Percentiles rank a stretch among this genome's conserved stretches.
These are phyloP conservation scores for Sylvia atricapilla DNA, from an alignment of 2,113 vertebrate species.

Conservation along the genomic window DNA sequence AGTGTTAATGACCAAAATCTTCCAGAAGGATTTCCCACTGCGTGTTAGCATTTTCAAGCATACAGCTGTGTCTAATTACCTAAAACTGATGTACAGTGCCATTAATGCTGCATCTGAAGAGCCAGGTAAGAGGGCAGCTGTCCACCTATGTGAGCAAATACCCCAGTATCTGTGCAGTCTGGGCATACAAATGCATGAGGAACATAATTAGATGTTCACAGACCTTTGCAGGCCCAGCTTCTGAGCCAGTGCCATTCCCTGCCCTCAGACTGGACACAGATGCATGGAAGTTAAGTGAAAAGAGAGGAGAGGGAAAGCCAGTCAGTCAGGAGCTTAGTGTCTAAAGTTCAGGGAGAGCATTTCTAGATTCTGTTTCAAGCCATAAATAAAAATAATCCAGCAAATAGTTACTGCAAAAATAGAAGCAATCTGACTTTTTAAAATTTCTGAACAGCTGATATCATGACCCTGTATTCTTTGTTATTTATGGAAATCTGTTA, in stretches of 20 bases:
- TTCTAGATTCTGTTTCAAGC: conserved; percentile 29
- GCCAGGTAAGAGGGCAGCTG: not conserved
- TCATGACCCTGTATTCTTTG: conserved; percentile 17
- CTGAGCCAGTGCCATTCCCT: not conserved
- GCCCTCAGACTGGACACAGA: not conserved
- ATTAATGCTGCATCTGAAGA: not conserved
- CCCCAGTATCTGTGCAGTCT: not conserved
- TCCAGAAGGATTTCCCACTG: conserved; percentile 11
- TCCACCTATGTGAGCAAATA: not conserved
- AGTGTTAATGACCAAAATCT: not conserved
- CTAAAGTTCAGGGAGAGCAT: not conserved
- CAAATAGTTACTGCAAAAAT: not conserved
- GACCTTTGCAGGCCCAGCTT: not conserved
- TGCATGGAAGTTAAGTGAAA: not conserved
- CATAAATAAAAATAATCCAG: not conserved
- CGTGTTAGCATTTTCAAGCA: not conserved
- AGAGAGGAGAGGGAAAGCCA: not conserved
- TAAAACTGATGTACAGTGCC: not conserved
- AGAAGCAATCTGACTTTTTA: not conserved
- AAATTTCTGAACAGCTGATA: conserved; percentile 4
- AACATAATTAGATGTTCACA: not conserved
- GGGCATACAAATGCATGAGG: not conserved
- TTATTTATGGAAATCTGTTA: conserved; percentile 37
- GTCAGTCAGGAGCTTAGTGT: not conserved
- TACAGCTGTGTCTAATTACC: conserved; percentile 1